phyloP scores from a whole-genome alignment of 1,140 invertebrate species.

The Drosophila ogumai region DNA sequence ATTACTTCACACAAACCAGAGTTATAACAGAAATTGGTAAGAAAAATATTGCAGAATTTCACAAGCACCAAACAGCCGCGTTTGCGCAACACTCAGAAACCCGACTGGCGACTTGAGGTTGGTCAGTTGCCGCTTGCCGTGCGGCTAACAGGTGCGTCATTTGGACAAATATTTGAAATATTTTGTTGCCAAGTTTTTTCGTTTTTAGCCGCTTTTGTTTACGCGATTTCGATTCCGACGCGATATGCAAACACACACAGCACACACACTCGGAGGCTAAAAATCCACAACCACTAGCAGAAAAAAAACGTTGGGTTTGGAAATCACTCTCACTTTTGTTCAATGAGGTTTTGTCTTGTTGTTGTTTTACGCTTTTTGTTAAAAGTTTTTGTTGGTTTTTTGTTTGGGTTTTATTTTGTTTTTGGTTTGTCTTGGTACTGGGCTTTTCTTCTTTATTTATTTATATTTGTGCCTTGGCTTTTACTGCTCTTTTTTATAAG shows the following conservation, averaged over 20 bases:
- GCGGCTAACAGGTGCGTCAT: slow-evolving; percentile 51
- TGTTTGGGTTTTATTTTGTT: slow-evolving; percentile 43
- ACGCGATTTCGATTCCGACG: slow-evolving; percentile 39
- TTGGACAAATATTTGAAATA: slow-evolving; percentile 66
- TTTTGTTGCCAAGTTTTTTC: slow-evolving; percentile 47
- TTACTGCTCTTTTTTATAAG: slow-evolving; percentile 28
- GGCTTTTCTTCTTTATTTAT: slow-evolving; percentile 36
- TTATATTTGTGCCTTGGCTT: slow-evolving; percentile 34
- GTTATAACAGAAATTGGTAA: slow-evolving; percentile 19
- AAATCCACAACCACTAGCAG: slow-evolving; percentile 37
- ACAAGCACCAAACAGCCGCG: not conserved
- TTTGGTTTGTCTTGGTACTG: slow-evolving; percentile 21
- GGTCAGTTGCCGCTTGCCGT: slow-evolving; percentile 34
- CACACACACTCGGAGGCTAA: slow-evolving; percentile 17
- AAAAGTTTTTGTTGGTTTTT: slow-evolving; percentile 10
- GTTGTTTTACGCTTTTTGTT: slow-evolving; percentile 4
- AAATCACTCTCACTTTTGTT: slow-evolving; percentile 85
- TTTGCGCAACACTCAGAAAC: slow-evolving; percentile 52
- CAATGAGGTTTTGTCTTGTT: slow-evolving; percentile 64
- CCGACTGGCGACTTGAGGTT: slow-evolving; percentile 31
- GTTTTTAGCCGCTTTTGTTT: slow-evolving; percentile 43
- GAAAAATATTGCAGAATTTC: slow-evolving; percentile 40
- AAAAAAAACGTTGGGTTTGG: slow-evolving; percentile 57
- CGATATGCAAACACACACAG: slow-evolving; percentile 61
- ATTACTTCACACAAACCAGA: slow-evolving; percentile 58